A percentile compares a stretch with the other conserved stretches of the same genome.
Evolutionary conservation across 2,888 invertebrate species (phyloP).

Genomic region (Falcaria lacertinaria): DNA sequence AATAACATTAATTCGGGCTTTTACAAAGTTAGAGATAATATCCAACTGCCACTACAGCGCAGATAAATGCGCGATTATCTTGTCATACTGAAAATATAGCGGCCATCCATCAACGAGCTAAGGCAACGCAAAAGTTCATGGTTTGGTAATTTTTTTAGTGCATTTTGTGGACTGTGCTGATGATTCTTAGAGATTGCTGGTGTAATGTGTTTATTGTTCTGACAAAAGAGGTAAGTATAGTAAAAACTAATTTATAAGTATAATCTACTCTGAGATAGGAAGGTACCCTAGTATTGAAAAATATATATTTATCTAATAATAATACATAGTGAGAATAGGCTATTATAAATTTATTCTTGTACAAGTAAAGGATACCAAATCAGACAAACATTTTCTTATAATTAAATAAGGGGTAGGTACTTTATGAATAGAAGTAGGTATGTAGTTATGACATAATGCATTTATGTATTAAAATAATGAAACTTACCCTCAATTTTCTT

Average conservation of each 20-base stretch:
- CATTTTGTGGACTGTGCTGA: not conserved
- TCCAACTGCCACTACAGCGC: conserved; percentile 11
- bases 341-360: too few species aligned
- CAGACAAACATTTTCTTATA: too few species aligned
- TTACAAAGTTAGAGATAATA: conserved; percentile 20
- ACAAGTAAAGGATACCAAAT: too few species aligned
- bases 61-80: conserved; percentile 14
- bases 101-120: conserved; percentile 27
- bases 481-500: conserved; percentile 84
- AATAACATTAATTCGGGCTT: conserved; percentile 9
- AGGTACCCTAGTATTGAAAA: too few species aligned
- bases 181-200: conserved; percentile 2
- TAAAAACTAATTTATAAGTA: not conserved
- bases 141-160: conserved; percentile 17
- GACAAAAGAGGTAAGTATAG: conserved; percentile 4
- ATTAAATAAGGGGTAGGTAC: too few species aligned
- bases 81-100: conserved; percentile 24
- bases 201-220: conserved; percentile 2
- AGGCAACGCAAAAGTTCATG: conserved; percentile 26
- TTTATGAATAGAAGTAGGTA: too few species aligned
- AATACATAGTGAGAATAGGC: too few species aligned
- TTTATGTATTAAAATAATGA: not conserved
- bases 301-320: too few species aligned
- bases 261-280: too few species aligned
- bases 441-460: not conserved